A percentile compares a stretch with the other conserved stretches of the same genome.
phyloP scores from a whole-genome alignment of 2,888 invertebrate species.

The Acrocyrtus sp. region DNA sequence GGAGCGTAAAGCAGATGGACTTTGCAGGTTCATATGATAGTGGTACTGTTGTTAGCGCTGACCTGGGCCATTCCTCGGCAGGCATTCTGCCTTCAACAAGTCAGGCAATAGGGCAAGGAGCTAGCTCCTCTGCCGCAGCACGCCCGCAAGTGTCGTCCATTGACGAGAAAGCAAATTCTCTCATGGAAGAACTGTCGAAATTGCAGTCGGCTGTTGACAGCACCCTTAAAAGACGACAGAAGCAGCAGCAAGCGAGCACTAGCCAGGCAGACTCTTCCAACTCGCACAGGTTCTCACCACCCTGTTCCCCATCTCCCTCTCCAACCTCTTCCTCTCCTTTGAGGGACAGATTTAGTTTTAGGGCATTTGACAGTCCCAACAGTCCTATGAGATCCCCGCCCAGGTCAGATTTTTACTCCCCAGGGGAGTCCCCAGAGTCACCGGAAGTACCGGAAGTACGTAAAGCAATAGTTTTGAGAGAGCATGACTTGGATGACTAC shows the following conservation, averaged over 20 bases:
- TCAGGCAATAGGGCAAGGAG: neutral
- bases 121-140: neutral
- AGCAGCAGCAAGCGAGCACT: constrained; percentile 33
- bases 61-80: constrained; percentile 8
- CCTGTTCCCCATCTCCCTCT: constrained; percentile 56
- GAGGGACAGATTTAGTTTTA: constrained; percentile 33
- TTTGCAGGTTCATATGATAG: constrained; percentile 35
- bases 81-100: constrained; percentile 1
- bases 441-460: constrained; percentile 61
- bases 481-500: constrained; percentile 63
- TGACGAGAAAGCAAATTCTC: constrained; percentile 60
- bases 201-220: constrained; percentile 62
- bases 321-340: constrained; percentile 56
- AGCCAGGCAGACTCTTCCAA: constrained; percentile 1
- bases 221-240: constrained; percentile 57
- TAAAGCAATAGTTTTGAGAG: constrained; percentile 62
- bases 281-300: constrained; percentile 44
- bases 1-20: constrained; percentile 11
- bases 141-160: constrained; percentile 31
- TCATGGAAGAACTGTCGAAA: constrained; percentile 62
- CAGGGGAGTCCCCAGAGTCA: constrained; percentile 58
- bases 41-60: constrained; percentile 22
- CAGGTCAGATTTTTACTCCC: constrained; percentile 29
- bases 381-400: constrained; percentile 58
- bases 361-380: constrained; percentile 30